Base-by-base conservation (phyloP, 2,113 vertebrate species). In the Oryctolagus cuniculus region DNA sequence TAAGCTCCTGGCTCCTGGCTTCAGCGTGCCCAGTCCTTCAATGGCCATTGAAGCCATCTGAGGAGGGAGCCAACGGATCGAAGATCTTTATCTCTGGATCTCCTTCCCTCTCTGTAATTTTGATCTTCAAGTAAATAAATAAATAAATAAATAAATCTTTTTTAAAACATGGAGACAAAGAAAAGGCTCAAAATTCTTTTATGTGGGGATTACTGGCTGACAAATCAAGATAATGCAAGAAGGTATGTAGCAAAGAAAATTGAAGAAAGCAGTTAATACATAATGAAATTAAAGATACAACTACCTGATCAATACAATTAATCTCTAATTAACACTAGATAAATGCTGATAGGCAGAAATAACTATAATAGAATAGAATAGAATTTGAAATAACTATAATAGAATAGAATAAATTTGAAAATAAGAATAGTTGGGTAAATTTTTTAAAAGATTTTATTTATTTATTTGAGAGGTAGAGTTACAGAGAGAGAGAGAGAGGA, bases 281-380 rank as follows among this genome's bases (percentile, higher is more conserved):
- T 15, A 83, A 17, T 91, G 31, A 58, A 81, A 69, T 94, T 49
- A 79, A 93, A 88, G 24, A 27, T 75, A 21, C 21, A 74, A 67
- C 19, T 74, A 69, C 12, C 73, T 81, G 22, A 44, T 75, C 92
- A 87, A 85, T 86, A 73, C 8, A 16, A 78, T 77, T 79, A 86
- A 69, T 2, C 13, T 86, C 51, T 88, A 82, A 67, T 84, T 94
- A 70, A 88, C 91, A 93, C 55, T 85, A 87, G 67, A 34, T 69
- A 16, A 17, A 9, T 63, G 6, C 24, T 66, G 36, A 75, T 80
- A 91, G 89, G 31, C 49, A 69, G n/a, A 86, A 61, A 84, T 64
- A 38, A 73, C 1, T 55, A 1, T 67, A 86, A 49, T 0, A 6
- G 81, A 58, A 3, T 72, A 82, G 72, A 44, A 69, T 81, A 83